A percentile compares a stretch with the other conserved stretches of the same genome.
Evolutionary conservation across 1,140 invertebrate genomes (phyloP).

Genomic region (Mercenaria mercenaria): DNA sequence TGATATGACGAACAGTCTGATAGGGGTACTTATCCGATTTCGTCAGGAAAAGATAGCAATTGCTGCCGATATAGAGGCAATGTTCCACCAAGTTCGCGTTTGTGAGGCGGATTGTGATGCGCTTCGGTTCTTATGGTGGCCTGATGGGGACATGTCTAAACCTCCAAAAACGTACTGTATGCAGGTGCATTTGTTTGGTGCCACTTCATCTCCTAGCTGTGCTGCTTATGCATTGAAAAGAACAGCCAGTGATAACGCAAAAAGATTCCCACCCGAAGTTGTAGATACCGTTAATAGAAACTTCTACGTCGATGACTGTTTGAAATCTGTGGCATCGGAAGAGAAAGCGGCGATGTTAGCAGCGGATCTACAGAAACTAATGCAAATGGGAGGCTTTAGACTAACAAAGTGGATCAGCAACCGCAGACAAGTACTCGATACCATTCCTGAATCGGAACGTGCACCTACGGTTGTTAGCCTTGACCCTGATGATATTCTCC

Average conservation of each 20-base stretch:
- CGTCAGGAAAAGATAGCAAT: conserved; percentile 68
- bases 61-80: conserved; percentile 59
- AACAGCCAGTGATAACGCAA: conserved; percentile 29
- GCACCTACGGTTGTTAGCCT: conserved; percentile 24
- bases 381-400: conserved; percentile 50
- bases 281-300: conserved; percentile 32
- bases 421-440: background rate
- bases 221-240: conserved; percentile 36
- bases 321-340: conserved; percentile 31
- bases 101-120: background rate
- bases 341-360: background rate
- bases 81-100: conserved; percentile 61
- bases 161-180: conserved; percentile 37
- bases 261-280: background rate
- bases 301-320: conserved; percentile 69
- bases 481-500: conserved; percentile 56
- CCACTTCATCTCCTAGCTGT: conserved; percentile 48
- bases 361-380: background rate
- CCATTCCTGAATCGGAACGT: conserved; percentile 37
- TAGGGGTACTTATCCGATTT: conserved; percentile 68
- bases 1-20: conserved; percentile 79
- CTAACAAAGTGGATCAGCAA: conserved; percentile 59
- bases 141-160: background rate
- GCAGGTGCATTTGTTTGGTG: conserved; percentile 66
- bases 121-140: conserved; percentile 66